Conservation (phyloP, 2,797 vertebrate species). For the Malurus splendens region DNA sequence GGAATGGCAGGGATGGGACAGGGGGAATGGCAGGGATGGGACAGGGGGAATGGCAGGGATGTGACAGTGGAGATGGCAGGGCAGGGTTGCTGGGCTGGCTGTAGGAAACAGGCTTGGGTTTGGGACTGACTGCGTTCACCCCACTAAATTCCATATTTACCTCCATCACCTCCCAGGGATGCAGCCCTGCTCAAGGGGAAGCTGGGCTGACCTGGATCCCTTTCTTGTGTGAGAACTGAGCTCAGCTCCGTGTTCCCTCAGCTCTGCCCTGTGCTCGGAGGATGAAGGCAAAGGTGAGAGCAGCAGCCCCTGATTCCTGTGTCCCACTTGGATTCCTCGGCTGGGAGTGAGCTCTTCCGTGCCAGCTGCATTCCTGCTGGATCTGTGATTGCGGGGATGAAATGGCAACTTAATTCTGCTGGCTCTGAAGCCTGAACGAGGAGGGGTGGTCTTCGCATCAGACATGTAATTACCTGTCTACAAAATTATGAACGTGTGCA, state of each 20-base stretch:
- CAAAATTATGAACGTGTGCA: background rate
- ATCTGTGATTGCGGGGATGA: background rate
- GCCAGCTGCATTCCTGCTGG: background rate
- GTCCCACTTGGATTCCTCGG: background rate
- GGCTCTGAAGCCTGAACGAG: constrained; percentile 5
- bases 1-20: background rate
- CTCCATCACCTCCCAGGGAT: no score
- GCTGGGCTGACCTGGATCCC: background rate
- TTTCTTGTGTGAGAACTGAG: background rate
- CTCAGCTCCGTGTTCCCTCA: background rate
- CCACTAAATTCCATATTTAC: no score
- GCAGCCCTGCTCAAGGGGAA: background rate
- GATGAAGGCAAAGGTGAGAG: background rate
- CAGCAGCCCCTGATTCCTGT: background rate
- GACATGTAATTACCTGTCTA: constrained; percentile 55
- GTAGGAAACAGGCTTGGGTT: background rate
- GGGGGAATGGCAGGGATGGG: no score
- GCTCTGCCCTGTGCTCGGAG: background rate
- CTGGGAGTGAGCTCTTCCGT: background rate
- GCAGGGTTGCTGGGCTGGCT: background rate
- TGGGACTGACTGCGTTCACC: background rate
- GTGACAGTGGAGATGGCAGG: background rate
- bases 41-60: no score
- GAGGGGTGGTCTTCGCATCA: constrained; percentile 27
- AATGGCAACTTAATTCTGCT: background rate